Evolutionary conservation across 2,797 vertebrate genomes (phyloP), one percentile per base, ranked within the genome.

Genomic region (Odontamblyopus rebecca): DNA sequence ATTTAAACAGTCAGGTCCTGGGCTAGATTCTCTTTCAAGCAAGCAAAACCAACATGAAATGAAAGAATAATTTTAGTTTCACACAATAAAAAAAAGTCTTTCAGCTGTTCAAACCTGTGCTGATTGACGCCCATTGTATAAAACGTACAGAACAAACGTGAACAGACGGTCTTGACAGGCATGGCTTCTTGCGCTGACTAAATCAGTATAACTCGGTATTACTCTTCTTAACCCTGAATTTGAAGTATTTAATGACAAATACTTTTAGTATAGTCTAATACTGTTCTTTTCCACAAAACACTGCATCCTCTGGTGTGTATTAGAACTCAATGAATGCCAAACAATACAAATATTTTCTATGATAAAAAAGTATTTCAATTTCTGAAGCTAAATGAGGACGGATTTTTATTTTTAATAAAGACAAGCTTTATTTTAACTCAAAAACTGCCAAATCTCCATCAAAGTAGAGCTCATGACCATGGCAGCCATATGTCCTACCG

Each of bases 251-350:
- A 66, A 80, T 38, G 77, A 27, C 70, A 74, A 90, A 89, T 81
- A 91, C 44, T 16, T 48, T 16, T 15, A 48, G 13, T 15, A 4
- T 48, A 48, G 44, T 48, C 13, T 48, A 48, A 48, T 48, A 48
- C 89, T 87, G 89, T 72, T 85, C 62, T 51, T 80, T 71, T 69
- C 38, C 29, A 60, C 15, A 56, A 73, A 76, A 56, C n/a, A 12
- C 61, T 64, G 30, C 67, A 30, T 65, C 38, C 13, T 35, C 44
- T 69, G n/a, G 35, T 48, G 9, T 59, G 54, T 9, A 70, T 69
- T 76, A 74, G 69, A 72, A 59, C 69, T 48, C 44, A 16, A 18
- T 41, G 19, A 54, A 54, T 23, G 53, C 9, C 19, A 54, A n/a
- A 6, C 16, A 48, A 48, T 48, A 16, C 44, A 48, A 15, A 48